These are phyloP conservation scores for Proteles cristata DNA, from an alignment of 2,113 vertebrate genomes.

Conservation along the genomic window DNA sequence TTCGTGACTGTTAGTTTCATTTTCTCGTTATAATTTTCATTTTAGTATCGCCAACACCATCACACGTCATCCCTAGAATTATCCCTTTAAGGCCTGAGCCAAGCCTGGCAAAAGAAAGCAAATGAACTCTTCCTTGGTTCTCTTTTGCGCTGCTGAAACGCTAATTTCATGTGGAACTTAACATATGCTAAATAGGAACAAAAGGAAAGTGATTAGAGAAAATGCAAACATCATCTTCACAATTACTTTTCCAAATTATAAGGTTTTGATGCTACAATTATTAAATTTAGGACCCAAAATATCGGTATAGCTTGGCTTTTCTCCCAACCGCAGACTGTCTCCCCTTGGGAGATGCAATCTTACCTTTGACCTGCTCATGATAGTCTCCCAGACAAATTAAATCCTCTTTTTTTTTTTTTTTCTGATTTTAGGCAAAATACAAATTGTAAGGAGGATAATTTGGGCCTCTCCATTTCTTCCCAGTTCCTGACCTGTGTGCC, in stretches of 20 bases:
- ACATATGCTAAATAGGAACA: slow-evolving; percentile 2
- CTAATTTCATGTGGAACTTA: slow-evolving; percentile 56
- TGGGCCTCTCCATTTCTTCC: not conserved
- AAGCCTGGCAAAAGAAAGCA: not conserved
- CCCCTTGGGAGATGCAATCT: slow-evolving; percentile 18
- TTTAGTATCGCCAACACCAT: not conserved
- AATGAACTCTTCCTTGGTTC: not conserved
- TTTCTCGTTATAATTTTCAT: slow-evolving; percentile 34
- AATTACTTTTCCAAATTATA: slow-evolving; percentile 71
- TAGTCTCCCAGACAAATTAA: slow-evolving; percentile 31
- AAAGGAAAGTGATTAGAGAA: slow-evolving; percentile 71
- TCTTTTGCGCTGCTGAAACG: not conserved
- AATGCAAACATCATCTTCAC: slow-evolving; percentile 63
- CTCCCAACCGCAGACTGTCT: not conserved
- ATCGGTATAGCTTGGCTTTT: slow-evolving; percentile 62
- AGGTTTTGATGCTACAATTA: slow-evolving; percentile 63
- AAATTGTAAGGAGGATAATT: not conserved
- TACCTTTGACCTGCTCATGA: not conserved
- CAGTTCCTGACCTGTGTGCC: not conserved
- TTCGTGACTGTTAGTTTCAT: not conserved
- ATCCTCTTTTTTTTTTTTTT: not conserved
- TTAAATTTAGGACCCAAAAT: slow-evolving; percentile 67
- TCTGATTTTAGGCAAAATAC: not conserved
- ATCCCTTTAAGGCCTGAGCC: slow-evolving; percentile 17
- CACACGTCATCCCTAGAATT: not conserved